Evolutionary conservation across 2,888 invertebrate genomes (phyloP), one percentile per base, ranked within the genome.

Genomic region (Drosophila niveifrons): DNA sequence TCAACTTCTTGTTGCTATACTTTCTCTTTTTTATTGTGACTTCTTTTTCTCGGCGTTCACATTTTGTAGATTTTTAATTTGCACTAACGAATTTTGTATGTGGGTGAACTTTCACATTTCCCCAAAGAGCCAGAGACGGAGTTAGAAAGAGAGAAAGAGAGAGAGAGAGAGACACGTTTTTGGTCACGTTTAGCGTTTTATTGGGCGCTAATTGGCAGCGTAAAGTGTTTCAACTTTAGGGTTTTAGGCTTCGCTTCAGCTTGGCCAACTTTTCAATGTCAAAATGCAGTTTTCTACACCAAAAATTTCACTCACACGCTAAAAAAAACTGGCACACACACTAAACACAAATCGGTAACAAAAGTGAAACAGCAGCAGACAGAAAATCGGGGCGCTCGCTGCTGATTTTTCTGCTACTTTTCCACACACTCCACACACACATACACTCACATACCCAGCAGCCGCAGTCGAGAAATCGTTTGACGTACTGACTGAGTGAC

Each of bases 101-200:
- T 90, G 90, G 91, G 90, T 90, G 90, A 90, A 91, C 90, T 90
- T 90, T 90, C 90, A 90, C 90, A 89, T 90, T 81, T 76, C 66
- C 66, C 67, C 87, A 69, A 2, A 44, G 31, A 29, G 63, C 13
- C 7, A 17, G 11, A 9, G 36, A 48, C 43, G 23, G 2, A 53
- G 58, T 34, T 23, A 23, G 31, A 56, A 43, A 34, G 39, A 17
- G 6, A 23, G 31, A 56, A 43, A 34, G 39, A 17, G 6, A n/a
- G 8, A 47, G 47, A 28, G 9, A 8, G 13, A 15, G 48, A 10
- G 47, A 72, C 86, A 85, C 89, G 88, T 87, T 85, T 84, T 72
- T 72, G 70, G 73, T 82, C 87, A 82, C 83, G 86, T 82, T 87
- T 80, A 52, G 55, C 36, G 28, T 50, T 58, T 52, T 61, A 53